Conservation (phyloP, 2,113 vertebrate genomes). For the Mobula hypostoma region DNA sequence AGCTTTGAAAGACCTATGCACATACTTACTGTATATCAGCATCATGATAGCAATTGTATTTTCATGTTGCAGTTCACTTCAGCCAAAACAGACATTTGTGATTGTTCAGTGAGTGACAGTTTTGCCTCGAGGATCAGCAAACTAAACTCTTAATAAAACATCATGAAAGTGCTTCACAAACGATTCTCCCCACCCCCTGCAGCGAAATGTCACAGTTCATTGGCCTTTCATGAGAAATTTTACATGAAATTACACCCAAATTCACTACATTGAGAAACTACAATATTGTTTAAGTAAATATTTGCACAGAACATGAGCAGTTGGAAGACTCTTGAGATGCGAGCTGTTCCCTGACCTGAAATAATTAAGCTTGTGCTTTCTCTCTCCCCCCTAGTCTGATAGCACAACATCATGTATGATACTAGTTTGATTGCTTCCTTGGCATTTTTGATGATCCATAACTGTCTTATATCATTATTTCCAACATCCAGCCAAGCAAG, state of each 20-base stretch:
- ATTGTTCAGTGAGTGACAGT: conserved; percentile 33
- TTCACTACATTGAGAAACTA: conserved; percentile 55
- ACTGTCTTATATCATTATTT: conserved; percentile 72
- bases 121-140: conserved; percentile 14
- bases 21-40: conserved; percentile 5
- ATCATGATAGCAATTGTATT: conserved; percentile 35
- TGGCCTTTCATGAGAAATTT: conserved; percentile 48
- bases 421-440: conserved; percentile 62
- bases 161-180: conserved; percentile 42
- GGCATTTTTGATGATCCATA: conserved; percentile 69
- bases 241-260: conserved; percentile 53
- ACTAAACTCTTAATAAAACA: conserved; percentile 51
- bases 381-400: conserved; percentile 46
- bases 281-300: conserved; percentile 64
- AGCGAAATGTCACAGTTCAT: conserved; percentile 47
- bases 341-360: conserved; percentile 57
- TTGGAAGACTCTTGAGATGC: conserved; percentile 53
- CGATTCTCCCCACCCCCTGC: conserved; percentile 41
- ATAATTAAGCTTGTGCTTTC: conserved; percentile 60
- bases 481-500: conserved; percentile 57
- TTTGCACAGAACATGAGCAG: conserved; percentile 55
- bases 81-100: conserved; percentile 36
- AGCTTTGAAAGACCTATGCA: not conserved
- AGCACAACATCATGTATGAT: conserved; percentile 55
- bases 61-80: conserved; percentile 35